Evolutionary conservation across 1,140 invertebrate genomes (phyloP).

Genomic region (Caerostris darwini): DNA sequence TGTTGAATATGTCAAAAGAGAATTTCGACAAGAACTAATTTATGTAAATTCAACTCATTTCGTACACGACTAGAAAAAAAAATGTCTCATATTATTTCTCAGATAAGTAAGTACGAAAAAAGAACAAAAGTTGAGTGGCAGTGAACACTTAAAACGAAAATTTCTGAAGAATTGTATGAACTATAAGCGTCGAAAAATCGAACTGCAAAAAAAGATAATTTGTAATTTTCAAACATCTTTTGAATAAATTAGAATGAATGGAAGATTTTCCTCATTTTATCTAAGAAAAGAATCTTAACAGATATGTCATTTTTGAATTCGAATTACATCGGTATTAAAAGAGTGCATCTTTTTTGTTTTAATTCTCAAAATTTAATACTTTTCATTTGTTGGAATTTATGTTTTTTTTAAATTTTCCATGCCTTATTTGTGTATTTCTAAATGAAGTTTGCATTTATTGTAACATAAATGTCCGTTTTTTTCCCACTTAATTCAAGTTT

Average conservation of each 20-base stretch:
- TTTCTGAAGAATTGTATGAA: background rate
- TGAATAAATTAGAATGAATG: constrained; percentile 56
- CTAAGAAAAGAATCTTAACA: background rate
- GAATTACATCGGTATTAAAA: background rate
- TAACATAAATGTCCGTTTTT: too few species aligned
- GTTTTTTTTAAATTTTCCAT: too few species aligned
- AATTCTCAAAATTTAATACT: too few species aligned
- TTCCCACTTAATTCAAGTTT: too few species aligned
- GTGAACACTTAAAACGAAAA: constrained; percentile 5
- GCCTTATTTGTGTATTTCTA: too few species aligned
- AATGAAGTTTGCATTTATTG: too few species aligned
- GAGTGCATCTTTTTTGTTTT: background rate
- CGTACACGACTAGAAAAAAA: background rate
- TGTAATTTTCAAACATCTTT: constrained; percentile 24
- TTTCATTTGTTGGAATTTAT: too few species aligned
- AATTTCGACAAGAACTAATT: constrained; percentile 36
- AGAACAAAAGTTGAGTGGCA: constrained; percentile 10
- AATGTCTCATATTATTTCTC: too few species aligned
- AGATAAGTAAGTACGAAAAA: background rate
- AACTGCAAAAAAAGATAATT: constrained; percentile 44
- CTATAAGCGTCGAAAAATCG: too few species aligned
- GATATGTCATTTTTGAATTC: background rate
- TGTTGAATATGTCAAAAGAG: background rate
- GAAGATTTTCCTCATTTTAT: background rate
- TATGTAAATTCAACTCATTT: constrained; percentile 44